Evolutionary conservation across 2,797 vertebrate genomes (phyloP).

Genomic region (Catostomus latipinnis): DNA sequence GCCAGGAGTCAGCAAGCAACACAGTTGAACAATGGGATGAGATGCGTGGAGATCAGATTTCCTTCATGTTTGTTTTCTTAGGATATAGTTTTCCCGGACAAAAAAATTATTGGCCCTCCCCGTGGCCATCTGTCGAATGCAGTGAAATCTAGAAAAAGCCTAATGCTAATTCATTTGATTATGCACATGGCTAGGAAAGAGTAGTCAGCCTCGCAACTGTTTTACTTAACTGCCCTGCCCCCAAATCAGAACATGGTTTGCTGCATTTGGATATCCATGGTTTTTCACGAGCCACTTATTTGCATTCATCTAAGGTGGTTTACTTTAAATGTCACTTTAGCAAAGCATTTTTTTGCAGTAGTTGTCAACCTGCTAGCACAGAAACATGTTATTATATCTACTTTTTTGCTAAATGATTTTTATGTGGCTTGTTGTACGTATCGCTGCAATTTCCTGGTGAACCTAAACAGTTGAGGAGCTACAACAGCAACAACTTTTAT

Average conservation of each 20-base stretch:
- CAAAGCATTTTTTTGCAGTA: background rate
- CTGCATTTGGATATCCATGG: slow-evolving; percentile 27
- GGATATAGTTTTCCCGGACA: slow-evolving; percentile 78
- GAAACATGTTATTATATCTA: too few species aligned
- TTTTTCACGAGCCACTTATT: slow-evolving; percentile 26
- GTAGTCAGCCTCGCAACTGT: slow-evolving; percentile 22
- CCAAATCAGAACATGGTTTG: slow-evolving; percentile 34
- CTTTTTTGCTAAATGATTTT: too few species aligned
- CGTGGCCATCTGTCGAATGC: slow-evolving; percentile 72
- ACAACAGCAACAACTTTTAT: too few species aligned
- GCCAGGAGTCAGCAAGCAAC: slow-evolving; percentile 51
- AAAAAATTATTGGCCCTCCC: slow-evolving; percentile 80
- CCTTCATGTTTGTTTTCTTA: slow-evolving; percentile 81
- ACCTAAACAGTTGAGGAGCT: too few species aligned
- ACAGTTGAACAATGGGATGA: slow-evolving; percentile 71
- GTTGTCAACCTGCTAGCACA: too few species aligned
- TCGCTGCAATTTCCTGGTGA: too few species aligned
- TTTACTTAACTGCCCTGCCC: slow-evolving; percentile 35
- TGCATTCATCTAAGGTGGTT: slow-evolving; percentile 24
- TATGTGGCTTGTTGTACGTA: too few species aligned
- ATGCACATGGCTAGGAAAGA: slow-evolving; percentile 31
- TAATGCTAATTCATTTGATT: slow-evolving; percentile 63
- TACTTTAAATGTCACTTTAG: slow-evolving; percentile 1
- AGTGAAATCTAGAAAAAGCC: slow-evolving; percentile 68
- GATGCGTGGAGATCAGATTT: slow-evolving; percentile 81